Evolutionary conservation across 2,113 vertebrate genomes (phyloP), one percentile per base, ranked within the genome.

Genomic region (Pleuronectes platessa): DNA sequence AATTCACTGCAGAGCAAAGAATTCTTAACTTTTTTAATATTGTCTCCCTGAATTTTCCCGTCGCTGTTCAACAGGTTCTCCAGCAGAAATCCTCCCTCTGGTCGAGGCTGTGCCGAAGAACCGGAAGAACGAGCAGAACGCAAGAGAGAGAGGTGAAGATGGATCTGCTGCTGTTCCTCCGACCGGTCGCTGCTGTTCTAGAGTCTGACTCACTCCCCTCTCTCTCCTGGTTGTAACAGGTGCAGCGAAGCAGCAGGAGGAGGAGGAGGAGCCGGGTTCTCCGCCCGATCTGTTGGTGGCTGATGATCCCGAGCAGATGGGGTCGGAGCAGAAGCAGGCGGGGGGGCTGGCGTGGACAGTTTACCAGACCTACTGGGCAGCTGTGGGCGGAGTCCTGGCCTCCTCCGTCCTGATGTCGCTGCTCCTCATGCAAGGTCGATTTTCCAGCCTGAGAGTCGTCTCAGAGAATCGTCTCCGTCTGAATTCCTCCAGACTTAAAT

Each of bases 401-500:
- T 26, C 93, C 4, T 94, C 93, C 71, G 85, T 97, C 77, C 89
- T 99, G 40, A 54, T 95, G 68, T 95, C 95, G 0, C 92, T 99
- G 71, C 73, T 99, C 6, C 91, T 99, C 62, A 99, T 99, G 98
- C 98, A 99, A 96, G 97, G 98, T 99, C 55, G 2, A 18, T 14
- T 21, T 9, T 65, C 27, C 26, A 35, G 31, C 11, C 0, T 4
- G 11, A 24, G 24, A 24, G 24, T 24, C 24, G 24, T 24, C 24
- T 24, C 37, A n/a, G 11, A 24, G 24, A 24, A 2, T 24, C 24
- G 24, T 24, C 24, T 24, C 37, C 37, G 2, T 40, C 37, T 40
- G 37, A 40, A 40, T 11, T 40, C 8, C 2, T 40, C 37, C 37
- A 40, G 37, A 40, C 37, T 40, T 40, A 11, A 40, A 40, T 40